Evolutionary conservation across 2,797 vertebrate genomes (phyloP), one percentile per base, ranked within the genome.

Genomic region (Emydoidea blandingii): DNA sequence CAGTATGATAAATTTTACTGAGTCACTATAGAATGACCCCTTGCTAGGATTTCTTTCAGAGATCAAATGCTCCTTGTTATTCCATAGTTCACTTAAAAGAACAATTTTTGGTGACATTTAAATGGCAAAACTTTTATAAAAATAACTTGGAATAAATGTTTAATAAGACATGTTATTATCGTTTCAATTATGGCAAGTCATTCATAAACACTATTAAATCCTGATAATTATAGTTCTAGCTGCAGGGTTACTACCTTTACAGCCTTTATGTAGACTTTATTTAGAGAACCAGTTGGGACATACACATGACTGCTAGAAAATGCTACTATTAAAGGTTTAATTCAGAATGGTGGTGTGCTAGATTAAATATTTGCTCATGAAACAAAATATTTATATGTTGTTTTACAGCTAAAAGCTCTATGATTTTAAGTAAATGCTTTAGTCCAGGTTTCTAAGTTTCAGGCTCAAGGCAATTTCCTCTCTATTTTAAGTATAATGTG

Each of bases 181-280:
- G 90, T 95, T 97, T 98, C 97, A 97, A 95, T 97, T 97, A 96
- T 95, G 96, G 95, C 93, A 97, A 97, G 95, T 97, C 97, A 97
- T 96, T 97, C 96, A 97, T 97, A 98, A 98, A 97, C 95, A 96
- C 96, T 94, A 97, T 96, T 97, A 97, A 97, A 97, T 96, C 96
- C 95, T 97, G 92, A 97, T 97, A 97, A 98, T 97, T 97, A 96
- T 97, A 96, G 95, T 94, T 96, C 91, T 97, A 97, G 97, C 97
- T 97, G 95, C 94, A 95, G 95, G 96, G 95, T 97, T 96, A 96
- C 96, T 97, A 97, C 97, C 97, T 97, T 97, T 96, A 79, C 93
- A 96, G 96, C 95, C 94, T 95, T 97, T 83, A 81, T 19, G 21
- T 92, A 96, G 95, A 87, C 93, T 97, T 97, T 97, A 97, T 97